Base-by-base conservation (phyloP, 2,113 vertebrate genomes). In the Piliocolobus tephrosceles region DNA sequence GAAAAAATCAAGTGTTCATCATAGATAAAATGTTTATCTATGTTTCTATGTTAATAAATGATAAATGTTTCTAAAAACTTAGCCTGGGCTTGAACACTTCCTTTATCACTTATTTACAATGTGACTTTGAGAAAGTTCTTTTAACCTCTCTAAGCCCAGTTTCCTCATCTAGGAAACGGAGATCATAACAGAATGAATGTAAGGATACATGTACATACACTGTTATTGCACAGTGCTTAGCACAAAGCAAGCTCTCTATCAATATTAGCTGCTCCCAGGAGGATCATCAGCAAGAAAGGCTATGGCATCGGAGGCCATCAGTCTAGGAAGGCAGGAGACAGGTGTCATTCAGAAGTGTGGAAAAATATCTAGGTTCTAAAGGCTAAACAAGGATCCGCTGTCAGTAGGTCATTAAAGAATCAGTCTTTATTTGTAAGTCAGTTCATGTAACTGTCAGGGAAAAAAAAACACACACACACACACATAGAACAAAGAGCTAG, bases 51-150 rank as follows among this genome's bases (percentile, higher is more conserved):
- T n/a, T n/a, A n/a, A n/a, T n/a, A n/a, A n/a, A n/a, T n/a, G n/a
- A n/a, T n/a, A 83, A 20, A 72, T 40, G 10, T 32, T 97, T 96
- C 88, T 92, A 76, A 75, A 92, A 72, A 66, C 23, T 11, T 43
- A 91, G 23, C 75, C 57, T 78, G 10, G 22, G 3, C 20, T 78
- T 38, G 27, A 72, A 80, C 8, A 16, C 27, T 47, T 17, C 20
- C 40, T 96, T 35, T 5, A 27, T 72, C 7, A 8, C 45, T 84
- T 75, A 20, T 68, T 91, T 90, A n/a, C 80, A 68, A 23, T 1
- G 5, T 73, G 94, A 58, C 76, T 81, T 78, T n/a, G 40, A 81
- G 66, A 75, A 66, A 64, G 66, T 45, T 47, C 72, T 57, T 85
- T 85, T 66, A 64, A 66, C 14, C 38, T 81, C 57, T n/a, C 38